A percentile compares a stretch with the other conserved stretches of the same genome.
Conservation (phyloP, 2,113 vertebrate genomes). For the Austrofundulus limnaeus region DNA sequence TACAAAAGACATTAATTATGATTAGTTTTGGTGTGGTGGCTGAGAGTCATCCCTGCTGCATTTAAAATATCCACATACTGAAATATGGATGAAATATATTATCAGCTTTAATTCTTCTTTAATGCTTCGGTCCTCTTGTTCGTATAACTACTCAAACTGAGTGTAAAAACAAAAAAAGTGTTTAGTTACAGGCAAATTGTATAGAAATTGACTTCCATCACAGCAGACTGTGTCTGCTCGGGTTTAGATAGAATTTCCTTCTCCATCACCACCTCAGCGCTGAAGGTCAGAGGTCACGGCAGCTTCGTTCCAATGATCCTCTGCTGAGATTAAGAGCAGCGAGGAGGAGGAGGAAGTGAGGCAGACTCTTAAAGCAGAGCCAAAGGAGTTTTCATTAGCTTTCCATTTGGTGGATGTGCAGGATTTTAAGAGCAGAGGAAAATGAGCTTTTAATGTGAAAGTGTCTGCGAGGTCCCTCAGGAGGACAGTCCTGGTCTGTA, state of each 20-base stretch:
- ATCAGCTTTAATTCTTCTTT: slow-evolving; percentile 22
- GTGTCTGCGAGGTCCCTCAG: slow-evolving; percentile 40
- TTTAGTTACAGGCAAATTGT: too few relatives aligned
- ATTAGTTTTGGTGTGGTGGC: too few relatives aligned
- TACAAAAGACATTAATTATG: too few relatives aligned
- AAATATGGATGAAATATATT: slow-evolving; percentile 38
- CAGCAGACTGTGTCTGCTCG: too few relatives aligned
- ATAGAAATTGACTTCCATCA: too few relatives aligned
- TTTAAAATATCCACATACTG: slow-evolving; percentile 7
- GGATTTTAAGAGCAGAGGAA: slow-evolving; percentile 49
- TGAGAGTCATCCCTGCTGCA: too few relatives aligned
- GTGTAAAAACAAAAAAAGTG: too few relatives aligned
- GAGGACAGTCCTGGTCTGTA: slow-evolving; percentile 50
- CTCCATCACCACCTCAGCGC: not conserved
- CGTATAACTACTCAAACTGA: too few relatives aligned
- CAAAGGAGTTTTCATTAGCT: slow-evolving; percentile 67
- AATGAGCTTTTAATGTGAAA: slow-evolving; percentile 54
- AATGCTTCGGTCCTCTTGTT: too few relatives aligned
- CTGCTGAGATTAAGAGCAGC: slow-evolving; percentile 21
- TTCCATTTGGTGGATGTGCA: slow-evolving; percentile 43
- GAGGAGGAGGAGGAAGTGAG: slow-evolving; percentile 55
- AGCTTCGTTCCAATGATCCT: slow-evolving; percentile 12
- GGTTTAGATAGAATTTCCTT: too few relatives aligned
- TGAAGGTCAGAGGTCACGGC: slow-evolving; percentile 31
- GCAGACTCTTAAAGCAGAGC: slow-evolving; percentile 71